Base-by-base conservation (phyloP, 2,888 invertebrate species). In the Nemotelus pantherinus region DNA sequence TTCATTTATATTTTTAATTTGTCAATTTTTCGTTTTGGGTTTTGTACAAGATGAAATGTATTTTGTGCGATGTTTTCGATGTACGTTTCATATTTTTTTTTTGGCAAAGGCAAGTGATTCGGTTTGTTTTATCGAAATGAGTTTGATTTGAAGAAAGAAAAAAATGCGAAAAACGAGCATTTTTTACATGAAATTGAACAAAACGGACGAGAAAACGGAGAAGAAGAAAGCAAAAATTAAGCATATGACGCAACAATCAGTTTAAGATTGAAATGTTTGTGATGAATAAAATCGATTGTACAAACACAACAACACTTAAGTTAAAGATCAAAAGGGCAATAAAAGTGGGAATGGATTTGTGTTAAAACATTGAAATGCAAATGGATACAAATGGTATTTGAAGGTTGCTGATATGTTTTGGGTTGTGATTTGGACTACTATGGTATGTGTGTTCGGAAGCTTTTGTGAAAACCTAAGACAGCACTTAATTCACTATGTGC, bases 131-230 rank as follows among this genome's bases (percentile, higher is more conserved):
- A 25, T 25, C 25, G 25, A 25, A 25, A 25, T 25, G 25, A 25
- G 25, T 25, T 25, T 25, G 25, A 25, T 25, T 25, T 25, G 25
- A 25, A 25, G 25, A 25, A 41, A 10, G n/a, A 60, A 41, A 50
- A 53, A 53, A 70, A 70, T 53, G 70, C 70, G 70, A 70, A 44
- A 53, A 47, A 70, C 70, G 25, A 70, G 70, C 70, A 70, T 70
- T 70, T 25, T 70, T 53, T 70, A 70, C 70, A 70, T 70, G 70
- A 53, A 70, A 70, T 41, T 41, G 70, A 60, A 45, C 47, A 47
- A 70, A 48, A 70, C 55, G 70, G 70, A 70, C 70, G 70, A 70
- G 44, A 70, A 68, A 68, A 60, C 25, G 60, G 7, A 25, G 25
- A 25, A 25, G 25, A 25, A 25, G 25, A 25, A 25, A 67, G 67